phyloP scores from a whole-genome alignment of 1,140 invertebrate genomes.

The Dendrolimus punctatus region DNA sequence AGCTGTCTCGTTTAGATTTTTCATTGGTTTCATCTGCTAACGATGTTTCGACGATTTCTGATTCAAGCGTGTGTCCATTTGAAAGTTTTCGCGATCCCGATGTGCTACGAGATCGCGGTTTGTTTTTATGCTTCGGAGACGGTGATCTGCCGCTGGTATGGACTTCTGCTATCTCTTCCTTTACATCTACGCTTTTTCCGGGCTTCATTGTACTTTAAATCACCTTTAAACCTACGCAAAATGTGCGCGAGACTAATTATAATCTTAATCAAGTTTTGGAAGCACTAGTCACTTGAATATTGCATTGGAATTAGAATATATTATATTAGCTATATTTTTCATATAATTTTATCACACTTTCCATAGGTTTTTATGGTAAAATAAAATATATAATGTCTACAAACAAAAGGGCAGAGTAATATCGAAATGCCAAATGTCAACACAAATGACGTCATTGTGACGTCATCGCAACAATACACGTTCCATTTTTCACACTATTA shows the following conservation, averaged over 20 bases:
- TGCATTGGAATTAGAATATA: no score
- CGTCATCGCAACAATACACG: slow-evolving; percentile 31
- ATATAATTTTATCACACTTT: slow-evolving; percentile 12
- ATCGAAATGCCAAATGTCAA: slow-evolving; percentile 55
- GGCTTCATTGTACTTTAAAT: slow-evolving; percentile 47
- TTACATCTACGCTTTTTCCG: slow-evolving; percentile 50
- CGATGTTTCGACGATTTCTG: slow-evolving; percentile 20
- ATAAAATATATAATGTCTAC: slow-evolving; percentile 3
- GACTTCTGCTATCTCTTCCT: slow-evolving; percentile 57
- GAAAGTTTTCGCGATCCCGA: slow-evolving; percentile 55
- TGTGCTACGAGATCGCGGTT: slow-evolving; percentile 34
- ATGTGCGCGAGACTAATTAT: slow-evolving; percentile 2
- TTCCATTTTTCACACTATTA: slow-evolving; percentile 24
- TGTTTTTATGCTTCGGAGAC: slow-evolving; percentile 48
- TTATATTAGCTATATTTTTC: no score
- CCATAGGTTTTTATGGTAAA: no score
- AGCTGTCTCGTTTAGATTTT: slow-evolving; percentile 40
- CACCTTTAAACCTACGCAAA: slow-evolving; percentile 18
- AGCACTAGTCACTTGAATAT: no score
- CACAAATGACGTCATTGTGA: slow-evolving; percentile 51
- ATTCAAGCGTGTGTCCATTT: slow-evolving; percentile 41
- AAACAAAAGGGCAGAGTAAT: slow-evolving; percentile 23
- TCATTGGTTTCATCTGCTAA: slow-evolving; percentile 18
- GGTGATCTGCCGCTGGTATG: slow-evolving; percentile 50
- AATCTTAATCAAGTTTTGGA: no score